Percentiles rank a stretch among this genome's conserved stretches.
These are phyloP conservation scores for Gastrophysa polygoni DNA, from an alignment of 2,888 invertebrate genomes.

Conservation along the genomic window DNA sequence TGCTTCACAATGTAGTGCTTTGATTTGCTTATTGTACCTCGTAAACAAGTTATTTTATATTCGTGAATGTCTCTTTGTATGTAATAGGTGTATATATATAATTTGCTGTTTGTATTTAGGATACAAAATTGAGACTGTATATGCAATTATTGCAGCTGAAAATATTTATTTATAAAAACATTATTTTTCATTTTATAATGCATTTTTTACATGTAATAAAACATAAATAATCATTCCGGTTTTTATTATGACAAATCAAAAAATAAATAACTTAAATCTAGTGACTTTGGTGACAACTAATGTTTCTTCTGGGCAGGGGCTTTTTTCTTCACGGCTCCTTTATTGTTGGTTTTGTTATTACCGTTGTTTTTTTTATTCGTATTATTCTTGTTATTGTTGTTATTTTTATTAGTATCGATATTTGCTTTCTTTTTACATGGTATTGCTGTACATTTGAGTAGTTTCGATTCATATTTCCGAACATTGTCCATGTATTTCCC, in stretches of 20 bases:
- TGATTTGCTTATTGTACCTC: conserved; percentile 43
- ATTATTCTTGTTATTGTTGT: conserved; percentile 4
- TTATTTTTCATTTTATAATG: conserved; percentile 47
- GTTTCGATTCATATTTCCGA: conserved; percentile 51
- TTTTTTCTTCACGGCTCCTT: conserved; percentile 35
- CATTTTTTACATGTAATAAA: conserved; percentile 50
- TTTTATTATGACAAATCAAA: conserved; percentile 21
- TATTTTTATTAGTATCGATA: conserved; percentile 30
- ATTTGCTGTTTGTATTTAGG: conserved; percentile 47
- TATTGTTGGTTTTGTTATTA: neutral
- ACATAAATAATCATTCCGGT: conserved; percentile 36
- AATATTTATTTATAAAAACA: conserved; percentile 49
- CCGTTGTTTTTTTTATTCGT: conserved; percentile 29
- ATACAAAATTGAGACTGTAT: conserved; percentile 55
- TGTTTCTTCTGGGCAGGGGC: conserved; percentile 39
- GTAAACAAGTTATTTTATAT: conserved; percentile 43
- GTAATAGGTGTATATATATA: conserved; percentile 44
- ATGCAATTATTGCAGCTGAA: conserved; percentile 48
- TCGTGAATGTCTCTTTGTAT: conserved; percentile 47
- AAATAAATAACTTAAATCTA: conserved; percentile 43
- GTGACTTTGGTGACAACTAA: conserved; percentile 45
- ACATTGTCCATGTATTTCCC: conserved; percentile 52
- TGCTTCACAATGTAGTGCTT: conserved; percentile 44
- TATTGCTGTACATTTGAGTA: conserved; percentile 54
- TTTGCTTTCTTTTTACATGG: conserved; percentile 49